These are phyloP conservation scores for silkworm (Bombyx mori) DNA, from an alignment of 1,140 invertebrate genomes.

Conservation along the genomic window ASM3026992v2 NC_085126.1:9665001-9665500, in stretches of 20 bases:
- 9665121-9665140: constrained; percentile 20
- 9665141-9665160: constrained; percentile 20
- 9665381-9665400: constrained; percentile 28
- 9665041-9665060: neutral
- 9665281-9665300: constrained; percentile 6
- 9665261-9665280: constrained; percentile 24
- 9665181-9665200: constrained; percentile 12
- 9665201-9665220: constrained; percentile 15
- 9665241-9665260: constrained; percentile 17
- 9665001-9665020: constrained; percentile 18
- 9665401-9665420: constrained; percentile 20
- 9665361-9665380: constrained; percentile 19
- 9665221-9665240: constrained; percentile 14
- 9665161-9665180: constrained; percentile 24
- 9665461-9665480: constrained; percentile 24
- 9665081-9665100: neutral
- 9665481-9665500: constrained; percentile 10
- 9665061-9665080: neutral
- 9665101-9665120: constrained; percentile 29
- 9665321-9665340: constrained; percentile 25
- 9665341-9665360: constrained; percentile 40
- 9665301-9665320: constrained; percentile 8
- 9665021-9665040: constrained; percentile 5
- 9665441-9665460: constrained; percentile 22
- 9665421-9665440: constrained; percentile 20